Evolutionary conservation across 2,113 vertebrate genomes (phyloP), one percentile per base, ranked within the genome.

Genomic region (Scatophagus argus): DNA sequence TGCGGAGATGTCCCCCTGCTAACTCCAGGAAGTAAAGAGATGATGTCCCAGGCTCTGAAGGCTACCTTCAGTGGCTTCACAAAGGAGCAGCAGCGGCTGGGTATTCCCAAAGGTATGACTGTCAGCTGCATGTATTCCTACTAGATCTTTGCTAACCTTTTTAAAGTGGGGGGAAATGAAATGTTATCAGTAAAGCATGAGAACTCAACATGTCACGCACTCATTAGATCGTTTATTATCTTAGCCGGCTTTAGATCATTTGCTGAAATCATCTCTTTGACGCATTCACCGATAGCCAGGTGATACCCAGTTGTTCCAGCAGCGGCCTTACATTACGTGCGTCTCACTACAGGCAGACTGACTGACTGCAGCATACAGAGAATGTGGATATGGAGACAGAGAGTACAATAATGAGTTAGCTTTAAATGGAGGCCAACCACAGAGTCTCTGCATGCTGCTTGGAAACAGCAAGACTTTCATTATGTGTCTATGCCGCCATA

Each of bases 31-130:
- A 99, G 98, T 92, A 99, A 99, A 92, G 98, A 99, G 88, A 99
- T 99, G 98, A 99, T 99, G 98, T 99, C 98, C 67, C 98, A 99
- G 93, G 98, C 98, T 0, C 58, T 99, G 88, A 97, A 98, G 87
- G 98, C 96, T 87, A 99, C 98, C 0, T 99, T 99, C 92, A 99
- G 98, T 0, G 98, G 98, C 80, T 99, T 99, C 39, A 95, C 96
- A 16, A 99, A 99, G 92, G 98, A 99, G 56, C 98, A 99, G 66
- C 98, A 97, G 81, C 93, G 97, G 29, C 95, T 99, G 80, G 96
- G 96, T 72, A 99, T 99, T 76, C 98, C 98, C 69, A 98, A 98
- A 96, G 98, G 98, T 99, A 94, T 73, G 12, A 61, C 51, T 8
- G 32, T 54, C 41, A 44, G 14, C n/a, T 29, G 69, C 56, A 49